Evolutionary conservation across 1,140 invertebrate genomes (phyloP), one percentile per base, ranked within the genome.

Genomic region (Drosophila asahinai): DNA sequence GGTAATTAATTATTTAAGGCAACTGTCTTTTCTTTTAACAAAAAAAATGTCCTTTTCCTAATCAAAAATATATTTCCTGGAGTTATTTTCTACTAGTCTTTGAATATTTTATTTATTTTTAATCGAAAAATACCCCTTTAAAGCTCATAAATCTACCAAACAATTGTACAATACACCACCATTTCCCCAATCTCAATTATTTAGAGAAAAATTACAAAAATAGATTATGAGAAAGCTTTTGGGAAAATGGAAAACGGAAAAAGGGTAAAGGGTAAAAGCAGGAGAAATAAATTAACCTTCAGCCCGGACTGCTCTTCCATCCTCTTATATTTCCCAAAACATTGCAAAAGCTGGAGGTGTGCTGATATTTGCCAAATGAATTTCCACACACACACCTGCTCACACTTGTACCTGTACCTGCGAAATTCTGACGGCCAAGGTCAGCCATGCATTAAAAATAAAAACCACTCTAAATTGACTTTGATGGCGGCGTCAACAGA

Each of bases 381-480:
- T 51, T 57, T 48, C 14, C 19, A 47, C 40, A 52, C 25, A 52
- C 22, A 51, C 43, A 61, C 15, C 27, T 33, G 11, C 2, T 4
- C 9, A 33, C 7, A 38, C 17, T 33, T 55, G 33, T 22, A 51
- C 8, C 7, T 33, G 27, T 33, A 2, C 30, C 30, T 33, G 30
- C 30, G 22, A 71, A 42, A 45, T 51, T 48, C 55, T 22, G 33
- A 47, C 49, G 47, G 19, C 64, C 55, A 86, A 86, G 82, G 82
- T 60, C 70, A 54, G 38, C 40, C 51, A 66, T 73, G 59, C 67
- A 68, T 68, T 68, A 74, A 84, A 84, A 74, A 81, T 79, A 52
- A 77, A 77, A 80, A 38, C 49, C 49, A 73, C 65, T 65, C 60
- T 38, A 64, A 80, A 83, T 77, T 67, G 72, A 83, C 72, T 72